These are phyloP conservation scores for Drosophila fulvimacula DNA, from an alignment of 2,888 invertebrate species.

Conservation along the genomic window DNA sequence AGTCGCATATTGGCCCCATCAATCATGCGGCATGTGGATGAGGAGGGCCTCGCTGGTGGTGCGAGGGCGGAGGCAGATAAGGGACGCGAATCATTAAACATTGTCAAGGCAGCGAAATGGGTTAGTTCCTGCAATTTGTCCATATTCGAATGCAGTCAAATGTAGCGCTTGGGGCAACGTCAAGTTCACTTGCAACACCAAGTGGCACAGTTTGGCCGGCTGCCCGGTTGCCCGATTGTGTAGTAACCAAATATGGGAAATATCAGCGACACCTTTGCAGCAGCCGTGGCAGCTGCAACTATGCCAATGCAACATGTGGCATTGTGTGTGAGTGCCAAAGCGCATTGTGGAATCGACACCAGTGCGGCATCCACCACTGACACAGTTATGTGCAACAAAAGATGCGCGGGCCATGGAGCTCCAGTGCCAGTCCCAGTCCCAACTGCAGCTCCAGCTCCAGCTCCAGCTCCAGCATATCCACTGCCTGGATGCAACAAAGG, in stretches of 20 bases:
- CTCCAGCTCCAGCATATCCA: slow-evolving; percentile 14
- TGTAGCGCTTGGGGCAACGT: slow-evolving; percentile 33
- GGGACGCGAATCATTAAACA: slow-evolving; percentile 47
- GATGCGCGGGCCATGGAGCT: slow-evolving; percentile 37
- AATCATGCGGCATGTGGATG: slow-evolving; percentile 13
- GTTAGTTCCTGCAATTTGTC: slow-evolving; percentile 73
- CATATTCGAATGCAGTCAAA: slow-evolving; percentile 61
- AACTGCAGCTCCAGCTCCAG: not conserved
- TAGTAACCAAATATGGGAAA: slow-evolving; percentile 74
- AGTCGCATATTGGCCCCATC: slow-evolving; percentile 20
- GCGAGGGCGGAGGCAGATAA: not conserved
- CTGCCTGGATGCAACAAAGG: slow-evolving; percentile 56
- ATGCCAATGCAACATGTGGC: slow-evolving; percentile 42
- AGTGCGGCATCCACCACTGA: slow-evolving; percentile 48
- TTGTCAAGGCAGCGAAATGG: slow-evolving; percentile 53
- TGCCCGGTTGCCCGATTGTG: slow-evolving; percentile 25
- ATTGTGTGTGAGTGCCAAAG: slow-evolving; percentile 46
- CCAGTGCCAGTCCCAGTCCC: not conserved
- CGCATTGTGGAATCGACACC: slow-evolving; percentile 51
- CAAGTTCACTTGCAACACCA: slow-evolving; percentile 26
- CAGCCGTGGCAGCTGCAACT: slow-evolving; percentile 10
- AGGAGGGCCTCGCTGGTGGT: not conserved
- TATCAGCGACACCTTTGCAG: slow-evolving; percentile 59
- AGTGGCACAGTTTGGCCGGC: slow-evolving; percentile 16
- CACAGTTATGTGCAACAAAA: slow-evolving; percentile 60